Evolutionary conservation across 2,888 invertebrate species (phyloP), one percentile per base, ranked within the genome.

Genomic region (Macrophya alboannulata): DNA sequence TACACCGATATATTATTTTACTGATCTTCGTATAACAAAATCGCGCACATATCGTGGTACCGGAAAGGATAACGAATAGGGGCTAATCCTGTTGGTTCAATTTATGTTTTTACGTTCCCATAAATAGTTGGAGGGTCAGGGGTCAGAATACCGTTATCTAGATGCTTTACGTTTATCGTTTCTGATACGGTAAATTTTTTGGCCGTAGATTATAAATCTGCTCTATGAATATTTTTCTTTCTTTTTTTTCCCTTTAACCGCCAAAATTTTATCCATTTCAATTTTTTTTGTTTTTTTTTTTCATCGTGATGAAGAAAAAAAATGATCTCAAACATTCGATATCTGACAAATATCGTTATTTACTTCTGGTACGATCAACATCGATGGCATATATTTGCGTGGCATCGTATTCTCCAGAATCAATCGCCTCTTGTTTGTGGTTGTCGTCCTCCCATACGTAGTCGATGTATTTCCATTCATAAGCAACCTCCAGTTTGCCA

Each of bases 391-490:
- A n/a, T 37, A 86, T 85, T 5, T 85, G 86, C 0, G 81, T 89
- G 12, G 85, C 84, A 79, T 90, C 59, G 79, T 91, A 92, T 45
- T 87, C 71, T n/a, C 95, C 95, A 31, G 94, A 94, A 9, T 92
- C 90, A 12, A 97, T 94, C 0, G 97, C 97, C 25, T 92, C 90
- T n/a, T 94, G 92, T 48, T 96, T 94, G 37, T 95, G 95, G 9
- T 93, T 92, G 8, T 94, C 92, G 0, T 95, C 94, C 0, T 95
- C 95, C 93, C 96, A 97, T 74, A 95, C 95, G 90, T 96, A 97
- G 92, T 97, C 97, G 1, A 97, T 91, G 82, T 95, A 94, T 87
- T 96, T 96, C 97, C 97, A 97, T 87, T 96, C 95, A 91, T 96
- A 96, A 65, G 96, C 93, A 0, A 86, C 62, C 0, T 86, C 1